These are phyloP conservation scores for Periplaneta americana DNA, from an alignment of 1,140 invertebrate species.

Conservation along the genomic window DNA sequence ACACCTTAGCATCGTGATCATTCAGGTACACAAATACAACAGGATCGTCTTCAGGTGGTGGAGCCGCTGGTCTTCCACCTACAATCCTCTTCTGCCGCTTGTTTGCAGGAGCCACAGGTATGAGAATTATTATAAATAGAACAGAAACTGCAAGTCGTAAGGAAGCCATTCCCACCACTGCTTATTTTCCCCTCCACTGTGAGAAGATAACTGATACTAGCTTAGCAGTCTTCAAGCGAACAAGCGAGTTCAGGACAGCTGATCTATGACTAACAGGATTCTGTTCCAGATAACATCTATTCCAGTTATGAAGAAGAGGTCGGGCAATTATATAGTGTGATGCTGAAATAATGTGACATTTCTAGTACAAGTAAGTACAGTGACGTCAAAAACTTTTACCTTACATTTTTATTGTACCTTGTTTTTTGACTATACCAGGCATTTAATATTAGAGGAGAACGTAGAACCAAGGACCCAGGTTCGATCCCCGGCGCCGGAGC, in stretches of 20 bases:
- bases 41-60: constrained; percentile 52
- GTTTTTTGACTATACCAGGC: too few relatives aligned
- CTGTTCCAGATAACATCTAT: neutral
- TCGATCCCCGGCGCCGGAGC: too few relatives aligned
- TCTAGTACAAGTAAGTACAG: too few relatives aligned
- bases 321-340: too few relatives aligned
- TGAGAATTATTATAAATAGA: neutral
- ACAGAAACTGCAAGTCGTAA: neutral
- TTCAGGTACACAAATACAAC: constrained; percentile 48
- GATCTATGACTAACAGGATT: neutral
- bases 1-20: constrained; percentile 43
- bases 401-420: too few relatives aligned
- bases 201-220: neutral
- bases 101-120: neutral
- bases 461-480: too few relatives aligned
- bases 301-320: too few relatives aligned
- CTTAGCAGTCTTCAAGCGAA: neutral
- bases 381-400: too few relatives aligned
- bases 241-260: neutral
- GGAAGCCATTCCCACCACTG: neutral
- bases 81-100: constrained; percentile 47
- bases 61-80: constrained; percentile 45
- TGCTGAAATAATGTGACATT: too few relatives aligned
- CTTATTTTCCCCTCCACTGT: too few relatives aligned
- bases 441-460: too few relatives aligned